Evolutionary conservation across 2,797 vertebrate species (phyloP).

Genomic region (Pipistrellus kuhlii): DNA sequence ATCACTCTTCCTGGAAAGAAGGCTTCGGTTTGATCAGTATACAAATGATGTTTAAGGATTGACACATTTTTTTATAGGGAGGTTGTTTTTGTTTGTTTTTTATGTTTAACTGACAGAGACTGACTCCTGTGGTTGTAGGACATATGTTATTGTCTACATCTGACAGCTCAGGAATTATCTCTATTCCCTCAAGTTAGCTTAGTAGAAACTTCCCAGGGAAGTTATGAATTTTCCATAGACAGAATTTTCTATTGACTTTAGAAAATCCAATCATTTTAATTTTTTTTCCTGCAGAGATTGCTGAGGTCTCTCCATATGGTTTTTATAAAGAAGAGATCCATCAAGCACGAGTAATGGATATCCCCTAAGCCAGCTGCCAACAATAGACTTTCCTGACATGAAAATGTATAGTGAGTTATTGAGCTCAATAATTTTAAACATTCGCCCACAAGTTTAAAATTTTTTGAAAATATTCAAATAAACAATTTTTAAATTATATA

Average conservation of each 20-base stretch:
- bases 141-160: neutral
- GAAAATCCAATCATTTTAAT: neutral
- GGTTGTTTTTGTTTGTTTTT: neutral
- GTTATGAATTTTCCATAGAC: neutral
- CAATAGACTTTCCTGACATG: neutral
- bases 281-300: neutral
- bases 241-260: neutral
- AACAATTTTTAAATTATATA: neutral
- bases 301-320: neutral
- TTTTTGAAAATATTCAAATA: neutral
- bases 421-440: neutral
- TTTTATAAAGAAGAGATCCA: neutral
- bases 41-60: conserved; percentile 1
- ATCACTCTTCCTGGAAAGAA: conserved; percentile 39
- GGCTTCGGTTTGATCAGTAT: neutral
- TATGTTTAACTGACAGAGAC: neutral
- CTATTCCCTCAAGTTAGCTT: neutral
- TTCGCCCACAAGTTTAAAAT: neutral
- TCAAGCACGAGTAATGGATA: neutral
- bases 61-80: neutral
- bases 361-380: neutral
- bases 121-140: neutral
- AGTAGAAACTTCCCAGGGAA: conserved; percentile 35
- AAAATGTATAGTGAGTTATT: neutral
- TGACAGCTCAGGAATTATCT: neutral